Evolutionary conservation across 2,797 vertebrate species (phyloP).

Genomic region (Bryconaethiops microstoma): DNA sequence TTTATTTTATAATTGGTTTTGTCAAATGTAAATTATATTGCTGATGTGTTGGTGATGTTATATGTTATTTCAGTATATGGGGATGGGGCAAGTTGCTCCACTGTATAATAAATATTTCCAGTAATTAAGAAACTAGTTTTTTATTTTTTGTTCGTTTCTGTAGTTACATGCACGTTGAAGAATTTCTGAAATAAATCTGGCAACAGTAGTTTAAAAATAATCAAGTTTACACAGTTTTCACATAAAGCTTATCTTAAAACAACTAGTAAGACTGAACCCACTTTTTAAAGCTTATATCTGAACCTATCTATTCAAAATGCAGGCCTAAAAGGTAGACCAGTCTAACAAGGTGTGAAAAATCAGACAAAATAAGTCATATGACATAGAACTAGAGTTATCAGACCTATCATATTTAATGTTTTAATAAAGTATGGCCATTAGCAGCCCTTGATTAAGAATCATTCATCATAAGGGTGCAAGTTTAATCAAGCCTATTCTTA

Average conservation of each 20-base stretch:
- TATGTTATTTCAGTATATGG: too few relatives aligned
- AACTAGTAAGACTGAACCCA: not conserved
- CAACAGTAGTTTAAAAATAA: not conserved
- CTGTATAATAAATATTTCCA: too few relatives aligned
- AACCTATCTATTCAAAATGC: not conserved
- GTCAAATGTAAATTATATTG: too few relatives aligned
- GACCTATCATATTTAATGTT: slow-evolving; percentile 12
- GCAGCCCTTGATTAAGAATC: slow-evolving; percentile 40
- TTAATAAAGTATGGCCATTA: slow-evolving; percentile 43
- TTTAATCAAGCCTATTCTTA: slow-evolving; percentile 35
- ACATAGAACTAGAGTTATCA: slow-evolving; percentile 33
- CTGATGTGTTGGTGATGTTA: too few relatives aligned
- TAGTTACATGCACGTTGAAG: not conserved
- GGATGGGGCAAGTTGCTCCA: too few relatives aligned
- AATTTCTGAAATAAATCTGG: not conserved
- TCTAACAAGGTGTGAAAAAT: slow-evolving; percentile 35
- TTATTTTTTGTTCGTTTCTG: too few relatives aligned
- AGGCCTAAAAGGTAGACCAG: slow-evolving; percentile 11
- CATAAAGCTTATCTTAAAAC: not conserved
- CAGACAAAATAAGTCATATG: slow-evolving; percentile 17
- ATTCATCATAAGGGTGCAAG: not conserved
- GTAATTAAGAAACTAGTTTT: too few relatives aligned
- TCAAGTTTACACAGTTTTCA: not conserved
- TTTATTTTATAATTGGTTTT: not conserved
- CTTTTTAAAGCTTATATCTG: not conserved